These are phyloP conservation scores for Brachyalestes nurse DNA, from an alignment of 2,797 vertebrate genomes.

Conservation along the genomic window DNA sequence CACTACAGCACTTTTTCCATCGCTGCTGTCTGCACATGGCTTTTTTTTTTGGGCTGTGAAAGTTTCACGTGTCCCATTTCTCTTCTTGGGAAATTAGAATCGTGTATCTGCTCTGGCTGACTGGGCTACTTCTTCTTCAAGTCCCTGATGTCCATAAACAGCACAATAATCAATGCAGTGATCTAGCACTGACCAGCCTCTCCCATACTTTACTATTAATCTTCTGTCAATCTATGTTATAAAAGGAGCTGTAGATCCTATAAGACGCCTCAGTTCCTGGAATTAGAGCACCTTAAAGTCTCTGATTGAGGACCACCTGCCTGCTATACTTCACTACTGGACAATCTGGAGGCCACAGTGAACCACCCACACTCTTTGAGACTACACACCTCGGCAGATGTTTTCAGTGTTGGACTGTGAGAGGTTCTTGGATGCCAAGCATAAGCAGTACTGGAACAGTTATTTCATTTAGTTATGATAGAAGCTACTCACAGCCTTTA, in stretches of 20 bases:
- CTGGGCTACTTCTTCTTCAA: conserved; percentile 35
- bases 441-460: neutral
- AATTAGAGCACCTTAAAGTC: conserved; percentile 24
- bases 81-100: conserved; percentile 31
- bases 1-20: no score
- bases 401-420: neutral
- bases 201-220: conserved; percentile 49
- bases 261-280: conserved; percentile 25
- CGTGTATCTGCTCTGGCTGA: conserved; percentile 49
- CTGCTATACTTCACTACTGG: conserved; percentile 39
- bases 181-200: conserved; percentile 44
- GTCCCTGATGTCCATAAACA: conserved; percentile 47
- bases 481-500: neutral
- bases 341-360: neutral
- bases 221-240: conserved; percentile 46
- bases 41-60: neutral
- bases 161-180: conserved; percentile 53
- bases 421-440: neutral
- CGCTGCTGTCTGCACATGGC: no score
- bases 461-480: conserved; percentile 2
- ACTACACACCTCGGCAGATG: neutral
- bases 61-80: neutral
- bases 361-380: neutral
- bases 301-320: conserved; percentile 25
- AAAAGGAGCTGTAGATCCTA: conserved; percentile 35